Evolutionary conservation across 2,888 invertebrate genomes (phyloP).

Genomic region (Automeris io): DNA sequence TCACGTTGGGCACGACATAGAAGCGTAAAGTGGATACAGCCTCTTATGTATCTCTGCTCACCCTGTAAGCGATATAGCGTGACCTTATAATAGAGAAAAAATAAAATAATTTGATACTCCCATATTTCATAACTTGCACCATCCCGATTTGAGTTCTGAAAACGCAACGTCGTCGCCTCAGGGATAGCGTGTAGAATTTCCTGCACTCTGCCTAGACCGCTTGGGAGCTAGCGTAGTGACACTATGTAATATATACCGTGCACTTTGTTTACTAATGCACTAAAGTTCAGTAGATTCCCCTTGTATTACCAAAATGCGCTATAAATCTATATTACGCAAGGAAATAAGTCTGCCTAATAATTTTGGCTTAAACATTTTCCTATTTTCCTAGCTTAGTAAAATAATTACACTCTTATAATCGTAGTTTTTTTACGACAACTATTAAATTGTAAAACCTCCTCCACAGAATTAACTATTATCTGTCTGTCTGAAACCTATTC

Average conservation of each 20-base stretch:
- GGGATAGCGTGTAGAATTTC: constrained; percentile 30
- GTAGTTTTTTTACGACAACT: too few species aligned
- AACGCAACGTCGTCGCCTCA: constrained; percentile 21
- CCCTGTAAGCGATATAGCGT: too few species aligned
- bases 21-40: too few species aligned
- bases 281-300: not conserved
- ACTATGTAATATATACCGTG: constrained; percentile 10
- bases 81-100: not conserved
- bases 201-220: constrained; percentile 23
- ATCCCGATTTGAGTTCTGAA: constrained; percentile 9
- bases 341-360: too few species aligned
- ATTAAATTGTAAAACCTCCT: too few species aligned
- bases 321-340: not conserved
- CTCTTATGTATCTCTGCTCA: too few species aligned
- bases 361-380: too few species aligned
- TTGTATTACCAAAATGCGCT: not conserved
- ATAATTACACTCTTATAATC: too few species aligned
- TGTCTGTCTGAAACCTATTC: too few species aligned
- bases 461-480: too few species aligned
- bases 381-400: too few species aligned
- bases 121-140: constrained; percentile 15
- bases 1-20: too few species aligned
- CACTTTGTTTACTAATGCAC: constrained; percentile 1
- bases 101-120: not conserved
- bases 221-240: constrained; percentile 16